phyloP scores from a whole-genome alignment of 1,140 invertebrate species.

The Choristoneura fumiferana region DNA sequence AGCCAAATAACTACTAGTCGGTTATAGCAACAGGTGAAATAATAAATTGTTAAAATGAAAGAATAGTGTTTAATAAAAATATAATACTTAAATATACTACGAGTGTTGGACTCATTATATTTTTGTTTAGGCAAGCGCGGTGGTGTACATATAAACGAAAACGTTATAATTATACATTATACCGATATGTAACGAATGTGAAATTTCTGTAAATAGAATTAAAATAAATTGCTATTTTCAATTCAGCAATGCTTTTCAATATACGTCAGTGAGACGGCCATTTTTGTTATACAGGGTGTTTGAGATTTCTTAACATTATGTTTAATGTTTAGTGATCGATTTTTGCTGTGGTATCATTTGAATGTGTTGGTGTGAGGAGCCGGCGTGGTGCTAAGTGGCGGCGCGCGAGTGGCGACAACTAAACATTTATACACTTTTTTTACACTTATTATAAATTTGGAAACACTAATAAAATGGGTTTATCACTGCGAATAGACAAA shows the following conservation, averaged over 20 bases:
- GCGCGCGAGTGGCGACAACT: background rate
- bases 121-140: background rate
- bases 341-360: too few relatives aligned
- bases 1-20: slow-evolving; percentile 9
- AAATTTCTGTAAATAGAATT: too few relatives aligned
- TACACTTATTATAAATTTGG: too few relatives aligned
- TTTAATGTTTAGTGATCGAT: too few relatives aligned
- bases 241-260: too few relatives aligned
- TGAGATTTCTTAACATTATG: background rate
- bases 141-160: background rate
- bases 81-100: slow-evolving; percentile 10
- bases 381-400: too few relatives aligned
- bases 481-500: too few relatives aligned
- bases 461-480: too few relatives aligned
- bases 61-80: slow-evolving; percentile 12
- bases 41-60: slow-evolving; percentile 14
- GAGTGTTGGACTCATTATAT: background rate
- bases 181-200: too few relatives aligned
- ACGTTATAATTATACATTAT: too few relatives aligned
- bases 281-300: slow-evolving; percentile 13
- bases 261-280: background rate
- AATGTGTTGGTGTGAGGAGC: background rate
- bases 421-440: too few relatives aligned
- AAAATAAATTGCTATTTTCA: too few relatives aligned
- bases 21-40: slow-evolving; percentile 14